A percentile compares a stretch with the other conserved stretches of the same genome.
Evolutionary conservation across 2,113 vertebrate species (phyloP).

Genomic region (Promerops cafer): DNA sequence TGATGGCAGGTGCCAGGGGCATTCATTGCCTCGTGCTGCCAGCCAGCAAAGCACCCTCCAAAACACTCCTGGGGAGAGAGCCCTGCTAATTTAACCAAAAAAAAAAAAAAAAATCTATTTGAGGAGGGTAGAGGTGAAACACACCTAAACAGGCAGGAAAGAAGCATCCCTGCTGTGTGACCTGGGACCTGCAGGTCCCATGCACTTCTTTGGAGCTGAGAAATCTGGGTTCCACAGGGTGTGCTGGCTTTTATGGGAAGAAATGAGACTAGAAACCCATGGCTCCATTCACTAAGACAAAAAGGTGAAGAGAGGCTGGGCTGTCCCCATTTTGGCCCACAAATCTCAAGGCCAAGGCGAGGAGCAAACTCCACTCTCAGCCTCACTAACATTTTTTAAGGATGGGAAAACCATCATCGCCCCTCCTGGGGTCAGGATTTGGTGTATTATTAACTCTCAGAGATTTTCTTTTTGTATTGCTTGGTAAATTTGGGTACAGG

Average conservation of each 20-base stretch:
- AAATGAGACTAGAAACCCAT: not conserved
- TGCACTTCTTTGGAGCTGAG: fast-evolving
- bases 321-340: not conserved
- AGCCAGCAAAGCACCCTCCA: not conserved
- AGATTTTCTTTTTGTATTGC: not conserved
- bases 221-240: not conserved
- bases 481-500: not conserved
- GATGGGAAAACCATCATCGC: fast-evolving
- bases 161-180: fast-evolving
- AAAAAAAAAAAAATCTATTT: not conserved
- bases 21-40: fast-evolving
- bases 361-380: not conserved
- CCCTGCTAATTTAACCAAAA: not conserved
- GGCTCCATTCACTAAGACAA: not conserved
- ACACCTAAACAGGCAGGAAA: not conserved
- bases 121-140: not conserved
- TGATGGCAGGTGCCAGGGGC: not conserved
- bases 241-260: not conserved
- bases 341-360: not conserved
- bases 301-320: not conserved
- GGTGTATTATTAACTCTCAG: not conserved
- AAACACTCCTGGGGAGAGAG: not conserved
- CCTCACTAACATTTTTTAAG: not conserved
- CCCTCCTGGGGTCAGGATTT: not conserved
- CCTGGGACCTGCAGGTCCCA: not conserved